A percentile compares a stretch with the other conserved stretches of the same genome.
Evolutionary conservation across 2,113 vertebrate species (phyloP).

Genomic region (Eubucco bourcierii): DNA sequence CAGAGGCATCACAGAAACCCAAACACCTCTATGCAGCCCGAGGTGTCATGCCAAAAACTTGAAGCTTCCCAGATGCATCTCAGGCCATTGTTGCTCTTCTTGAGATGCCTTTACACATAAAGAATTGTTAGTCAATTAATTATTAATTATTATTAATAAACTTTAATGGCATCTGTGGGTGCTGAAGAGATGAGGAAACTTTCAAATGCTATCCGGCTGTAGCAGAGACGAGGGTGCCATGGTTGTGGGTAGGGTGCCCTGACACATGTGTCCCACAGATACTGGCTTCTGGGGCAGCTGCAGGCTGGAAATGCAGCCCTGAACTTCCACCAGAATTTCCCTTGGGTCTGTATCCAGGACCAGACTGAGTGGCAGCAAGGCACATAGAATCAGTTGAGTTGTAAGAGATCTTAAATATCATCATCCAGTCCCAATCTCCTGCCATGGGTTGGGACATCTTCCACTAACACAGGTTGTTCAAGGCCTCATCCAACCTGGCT

Average conservation of each 20-base stretch:
- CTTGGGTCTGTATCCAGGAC: not conserved
- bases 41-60: not conserved
- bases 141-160: conserved; percentile 53
- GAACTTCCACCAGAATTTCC: accelerated
- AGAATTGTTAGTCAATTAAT: conserved; percentile 19
- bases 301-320: not conserved
- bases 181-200: not conserved
- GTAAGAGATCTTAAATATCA: no score
- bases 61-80: not conserved
- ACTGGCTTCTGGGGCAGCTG: accelerated
- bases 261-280: accelerated
- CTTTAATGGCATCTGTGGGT: conserved; percentile 21
- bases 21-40: not conserved
- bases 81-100: not conserved
- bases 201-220: accelerated
- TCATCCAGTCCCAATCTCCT: no score
- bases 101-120: not conserved
- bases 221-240: not conserved
- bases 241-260: accelerated
- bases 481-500: no score
- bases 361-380: not conserved
- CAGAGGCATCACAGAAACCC: not conserved
- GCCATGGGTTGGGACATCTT: no score
- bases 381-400: no score
- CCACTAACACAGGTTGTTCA: no score